Evolutionary conservation across 2,113 vertebrate species (phyloP).

Genomic region (Aegithalos caudatus): DNA sequence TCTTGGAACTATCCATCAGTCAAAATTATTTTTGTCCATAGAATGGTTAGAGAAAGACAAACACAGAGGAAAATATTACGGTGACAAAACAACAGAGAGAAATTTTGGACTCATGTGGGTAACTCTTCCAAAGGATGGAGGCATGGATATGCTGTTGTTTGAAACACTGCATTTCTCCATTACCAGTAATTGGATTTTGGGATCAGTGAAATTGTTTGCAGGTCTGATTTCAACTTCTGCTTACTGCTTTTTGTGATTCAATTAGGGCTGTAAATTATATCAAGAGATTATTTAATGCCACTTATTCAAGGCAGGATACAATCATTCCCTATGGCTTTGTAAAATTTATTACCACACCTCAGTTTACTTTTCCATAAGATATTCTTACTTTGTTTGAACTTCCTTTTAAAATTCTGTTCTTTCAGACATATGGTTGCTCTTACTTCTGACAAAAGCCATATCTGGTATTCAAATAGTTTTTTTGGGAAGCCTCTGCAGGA

Average conservation of each 20-base stretch:
- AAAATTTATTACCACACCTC: not conserved
- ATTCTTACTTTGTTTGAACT: not conserved
- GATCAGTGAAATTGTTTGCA: not conserved
- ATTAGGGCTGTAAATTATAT: not conserved
- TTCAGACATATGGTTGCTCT: not conserved
- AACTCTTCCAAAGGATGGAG: not conserved
- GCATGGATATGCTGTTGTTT: not conserved
- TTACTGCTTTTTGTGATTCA: not conserved
- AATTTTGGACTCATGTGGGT: not conserved
- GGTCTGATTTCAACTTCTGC: not conserved
- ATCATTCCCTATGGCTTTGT: not conserved
- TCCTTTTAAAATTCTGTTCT: not conserved
- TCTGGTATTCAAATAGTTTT: not conserved
- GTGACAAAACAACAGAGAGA: not conserved
- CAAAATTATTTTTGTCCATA: not conserved
- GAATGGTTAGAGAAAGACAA: not conserved
- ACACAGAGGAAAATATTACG: not conserved
- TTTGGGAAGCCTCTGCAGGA: not conserved
- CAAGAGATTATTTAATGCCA: not conserved
- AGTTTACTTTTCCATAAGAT: not conserved
- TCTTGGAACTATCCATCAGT: not conserved
- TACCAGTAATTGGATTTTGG: not conserved
- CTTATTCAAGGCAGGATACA: not conserved
- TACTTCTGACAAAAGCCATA: not conserved
- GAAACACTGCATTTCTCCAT: not conserved